phyloP scores from a whole-genome alignment of 2,113 vertebrate genomes.

The Podarcis muralis region DNA sequence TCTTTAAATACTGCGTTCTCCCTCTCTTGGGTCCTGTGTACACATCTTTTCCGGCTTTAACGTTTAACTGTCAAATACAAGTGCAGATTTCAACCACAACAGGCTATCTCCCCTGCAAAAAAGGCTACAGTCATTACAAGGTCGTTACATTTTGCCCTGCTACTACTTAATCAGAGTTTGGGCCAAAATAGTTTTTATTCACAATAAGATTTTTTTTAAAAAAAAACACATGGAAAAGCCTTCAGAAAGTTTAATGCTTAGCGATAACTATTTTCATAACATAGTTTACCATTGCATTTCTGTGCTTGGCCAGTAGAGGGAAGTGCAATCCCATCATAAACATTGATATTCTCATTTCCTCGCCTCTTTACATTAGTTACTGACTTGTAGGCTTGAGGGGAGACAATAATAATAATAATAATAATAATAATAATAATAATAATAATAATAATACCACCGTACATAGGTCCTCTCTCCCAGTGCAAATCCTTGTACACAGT shows the following conservation, averaged over 20 bases:
- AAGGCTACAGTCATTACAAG: neutral
- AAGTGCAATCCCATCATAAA: neutral
- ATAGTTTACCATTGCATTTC: neutral
- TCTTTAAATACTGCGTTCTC: neutral
- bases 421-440: too few species aligned
- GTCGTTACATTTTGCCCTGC: neutral
- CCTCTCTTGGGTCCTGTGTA: neutral
- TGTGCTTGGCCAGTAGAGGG: neutral
- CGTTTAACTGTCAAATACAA: neutral
- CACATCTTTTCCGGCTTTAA: neutral
- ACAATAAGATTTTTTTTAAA: too few species aligned
- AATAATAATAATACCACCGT: too few species aligned
- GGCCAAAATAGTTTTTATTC: neutral
- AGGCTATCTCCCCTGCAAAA: neutral
- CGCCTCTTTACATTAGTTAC: neutral
- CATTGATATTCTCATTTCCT: neutral
- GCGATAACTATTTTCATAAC: neutral
- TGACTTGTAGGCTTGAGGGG: neutral
- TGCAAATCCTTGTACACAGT: neutral
- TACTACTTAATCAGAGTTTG: neutral
- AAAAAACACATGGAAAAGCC: neutral
- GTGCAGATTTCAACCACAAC: neutral
- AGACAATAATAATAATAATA: too few species aligned
- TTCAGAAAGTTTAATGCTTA: neutral
- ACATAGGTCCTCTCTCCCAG: too few species aligned